A percentile compares a stretch with the other conserved stretches of the same genome.
These are phyloP conservation scores for Drosophila bifasciata DNA, from an alignment of 1,140 invertebrate species.

Conservation along the genomic window DNA sequence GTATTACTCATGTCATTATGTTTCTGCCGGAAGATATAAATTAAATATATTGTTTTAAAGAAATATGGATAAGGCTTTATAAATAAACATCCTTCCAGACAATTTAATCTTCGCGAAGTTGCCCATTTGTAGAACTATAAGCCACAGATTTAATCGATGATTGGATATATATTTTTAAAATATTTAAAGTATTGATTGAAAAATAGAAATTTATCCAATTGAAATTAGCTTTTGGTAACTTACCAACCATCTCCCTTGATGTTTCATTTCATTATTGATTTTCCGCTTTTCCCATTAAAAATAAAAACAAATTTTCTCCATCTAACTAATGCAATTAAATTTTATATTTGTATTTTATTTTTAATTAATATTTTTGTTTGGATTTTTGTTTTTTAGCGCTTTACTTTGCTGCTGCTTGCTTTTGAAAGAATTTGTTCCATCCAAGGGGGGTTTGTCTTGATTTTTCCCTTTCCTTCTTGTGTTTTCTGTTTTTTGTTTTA, in stretches of 20 bases:
- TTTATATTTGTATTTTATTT: slow-evolving; percentile 76
- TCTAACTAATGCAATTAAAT: slow-evolving; percentile 50
- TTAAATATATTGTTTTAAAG: too few relatives aligned
- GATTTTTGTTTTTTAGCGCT: slow-evolving; percentile 44
- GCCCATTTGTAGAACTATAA: too few relatives aligned
- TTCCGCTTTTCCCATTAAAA: slow-evolving; percentile 15
- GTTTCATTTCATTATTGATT: neutral
- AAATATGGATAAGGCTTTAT: too few relatives aligned
- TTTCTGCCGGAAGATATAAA: too few relatives aligned
- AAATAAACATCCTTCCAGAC: too few relatives aligned
- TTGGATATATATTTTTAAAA: too few relatives aligned
- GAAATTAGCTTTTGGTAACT: neutral
- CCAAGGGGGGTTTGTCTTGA: slow-evolving; percentile 5
- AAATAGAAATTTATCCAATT: too few relatives aligned
- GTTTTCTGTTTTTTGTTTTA: neutral
- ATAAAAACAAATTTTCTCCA: slow-evolving; percentile 12
- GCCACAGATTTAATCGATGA: too few relatives aligned
- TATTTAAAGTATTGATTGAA: too few relatives aligned
- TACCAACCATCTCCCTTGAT: neutral
- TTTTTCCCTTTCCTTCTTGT: slow-evolving; percentile 15
- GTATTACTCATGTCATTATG: too few relatives aligned
- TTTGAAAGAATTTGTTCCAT: slow-evolving; percentile 39
- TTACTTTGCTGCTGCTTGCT: slow-evolving; percentile 33
- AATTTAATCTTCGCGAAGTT: too few relatives aligned
- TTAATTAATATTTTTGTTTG: slow-evolving; percentile 69